Conservation (phyloP, 1,140 invertebrate genomes). For the Drosophila lini region DNA sequence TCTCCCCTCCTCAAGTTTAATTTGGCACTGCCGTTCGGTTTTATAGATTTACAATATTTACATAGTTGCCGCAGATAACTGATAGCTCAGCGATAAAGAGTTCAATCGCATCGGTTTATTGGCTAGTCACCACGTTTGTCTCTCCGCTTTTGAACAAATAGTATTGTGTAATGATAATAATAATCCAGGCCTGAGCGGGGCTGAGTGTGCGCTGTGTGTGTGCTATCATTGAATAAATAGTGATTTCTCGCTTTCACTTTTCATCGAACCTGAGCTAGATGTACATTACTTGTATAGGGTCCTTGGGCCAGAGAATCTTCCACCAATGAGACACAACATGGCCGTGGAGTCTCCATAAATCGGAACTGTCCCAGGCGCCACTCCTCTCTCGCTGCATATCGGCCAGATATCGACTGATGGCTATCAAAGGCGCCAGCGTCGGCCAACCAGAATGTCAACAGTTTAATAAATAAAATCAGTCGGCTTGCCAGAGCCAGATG, state of each 20-base stretch:
- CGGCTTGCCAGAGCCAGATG: constrained; percentile 53
- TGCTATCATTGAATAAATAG: constrained; percentile 42
- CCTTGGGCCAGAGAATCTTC: constrained; percentile 12
- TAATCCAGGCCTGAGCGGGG: constrained; percentile 36
- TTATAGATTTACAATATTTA: constrained; percentile 72
- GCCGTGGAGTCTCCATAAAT: constrained; percentile 55
- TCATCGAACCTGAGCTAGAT: background rate
- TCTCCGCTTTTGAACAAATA: constrained; percentile 54
- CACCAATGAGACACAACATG: constrained; percentile 44
- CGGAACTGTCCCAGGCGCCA: constrained; percentile 63
- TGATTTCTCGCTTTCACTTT: constrained; percentile 68
- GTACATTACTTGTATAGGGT: background rate
- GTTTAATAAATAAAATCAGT: constrained; percentile 81
- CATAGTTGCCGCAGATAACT: constrained; percentile 37
- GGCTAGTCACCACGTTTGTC: constrained; percentile 34
- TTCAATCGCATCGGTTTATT: constrained; percentile 79
- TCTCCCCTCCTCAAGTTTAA: constrained; percentile 34
- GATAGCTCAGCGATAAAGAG: constrained; percentile 67
- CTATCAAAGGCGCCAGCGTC: constrained; percentile 49
- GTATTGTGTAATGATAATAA: constrained; percentile 57
- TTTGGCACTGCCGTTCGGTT: constrained; percentile 64
- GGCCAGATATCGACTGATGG: constrained; percentile 61
- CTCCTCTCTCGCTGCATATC: constrained; percentile 25
- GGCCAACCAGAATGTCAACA: constrained; percentile 70
- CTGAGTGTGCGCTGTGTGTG: constrained; percentile 19